Conservation (phyloP, 2,888 invertebrate genomes). For the Prosopocoilus inquinatus region DNA sequence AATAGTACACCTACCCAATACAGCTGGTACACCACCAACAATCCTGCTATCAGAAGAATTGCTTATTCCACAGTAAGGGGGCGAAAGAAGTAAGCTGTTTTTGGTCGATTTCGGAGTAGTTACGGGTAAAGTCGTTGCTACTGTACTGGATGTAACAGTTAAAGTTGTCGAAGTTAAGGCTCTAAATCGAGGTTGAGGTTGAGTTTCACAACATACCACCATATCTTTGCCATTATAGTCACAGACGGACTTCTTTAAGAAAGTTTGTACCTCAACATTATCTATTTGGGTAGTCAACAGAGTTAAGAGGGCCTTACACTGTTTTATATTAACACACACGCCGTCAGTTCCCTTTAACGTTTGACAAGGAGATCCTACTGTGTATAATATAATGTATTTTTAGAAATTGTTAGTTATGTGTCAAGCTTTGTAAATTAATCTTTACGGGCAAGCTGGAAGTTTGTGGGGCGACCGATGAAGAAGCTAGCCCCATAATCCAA, state of each 20-base stretch:
- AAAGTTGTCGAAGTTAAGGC: conserved; percentile 1
- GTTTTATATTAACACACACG: conserved; percentile 54
- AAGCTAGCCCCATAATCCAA: too few relatives aligned
- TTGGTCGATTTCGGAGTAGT: conserved; percentile 13
- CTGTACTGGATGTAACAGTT: conserved; percentile 2
- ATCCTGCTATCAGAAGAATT: conserved; percentile 60
- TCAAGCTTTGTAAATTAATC: too few relatives aligned
- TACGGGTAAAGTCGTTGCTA: too few relatives aligned
- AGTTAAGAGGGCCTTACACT: conserved; percentile 53
- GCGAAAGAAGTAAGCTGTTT: conserved; percentile 34
- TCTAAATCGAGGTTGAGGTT: too few relatives aligned
- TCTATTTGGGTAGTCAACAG: conserved; percentile 51
- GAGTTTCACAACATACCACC: conserved; percentile 63
- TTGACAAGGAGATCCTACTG: conserved; percentile 46
- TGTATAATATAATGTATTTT: too few relatives aligned
- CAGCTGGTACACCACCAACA: conserved; percentile 70
- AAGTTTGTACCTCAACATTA: conserved; percentile 51
- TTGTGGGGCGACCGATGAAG: too few relatives aligned
- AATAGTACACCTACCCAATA: conserved; percentile 54
- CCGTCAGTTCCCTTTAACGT: conserved; percentile 55
- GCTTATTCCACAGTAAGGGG: conserved; percentile 63
- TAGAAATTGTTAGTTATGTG: too few relatives aligned
- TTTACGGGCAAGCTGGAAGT: too few relatives aligned
- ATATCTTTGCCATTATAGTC: conserved; percentile 65
- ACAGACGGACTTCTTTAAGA: conserved; percentile 66